Conservation (phyloP, 1,140 invertebrate genomes). For the Euura lappo region DNA sequence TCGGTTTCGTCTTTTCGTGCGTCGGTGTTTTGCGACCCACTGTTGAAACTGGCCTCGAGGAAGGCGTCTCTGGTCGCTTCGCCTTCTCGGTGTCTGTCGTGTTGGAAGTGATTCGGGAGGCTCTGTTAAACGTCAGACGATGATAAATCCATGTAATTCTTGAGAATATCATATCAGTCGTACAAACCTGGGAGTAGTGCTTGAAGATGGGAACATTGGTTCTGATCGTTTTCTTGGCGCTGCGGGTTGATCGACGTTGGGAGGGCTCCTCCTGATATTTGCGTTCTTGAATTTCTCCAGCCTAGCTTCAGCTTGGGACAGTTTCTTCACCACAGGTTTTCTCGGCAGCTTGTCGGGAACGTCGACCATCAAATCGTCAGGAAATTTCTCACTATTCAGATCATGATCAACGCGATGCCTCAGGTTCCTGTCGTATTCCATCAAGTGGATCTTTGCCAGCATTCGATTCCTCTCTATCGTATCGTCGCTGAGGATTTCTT, state of each 20-base stretch:
- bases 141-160: no score
- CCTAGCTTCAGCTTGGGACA: conserved; percentile 43
- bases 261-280: conserved; percentile 38
- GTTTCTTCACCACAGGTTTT: conserved; percentile 38
- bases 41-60: no score
- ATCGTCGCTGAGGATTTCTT: conserved; percentile 38
- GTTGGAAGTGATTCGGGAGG: no score
- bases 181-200: conserved; percentile 31
- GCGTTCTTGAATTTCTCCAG: conserved; percentile 47
- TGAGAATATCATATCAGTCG: no score
- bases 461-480: conserved; percentile 41
- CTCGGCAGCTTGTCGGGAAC: conserved; percentile 41
- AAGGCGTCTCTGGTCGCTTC: no score
- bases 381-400: conserved; percentile 43
- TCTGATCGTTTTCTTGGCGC: conserved; percentile 31
- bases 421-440: conserved; percentile 40
- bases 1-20: no score
- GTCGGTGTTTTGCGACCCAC: no score
- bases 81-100: no score
- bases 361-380: conserved; percentile 35
- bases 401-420: conserved; percentile 42
- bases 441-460: conserved; percentile 44
- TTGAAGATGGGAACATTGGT: conserved; percentile 21
- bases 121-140: no score
- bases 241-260: neutral